phyloP scores from a whole-genome alignment of 2,888 invertebrate species.

The Agonopterix arenella region DNA sequence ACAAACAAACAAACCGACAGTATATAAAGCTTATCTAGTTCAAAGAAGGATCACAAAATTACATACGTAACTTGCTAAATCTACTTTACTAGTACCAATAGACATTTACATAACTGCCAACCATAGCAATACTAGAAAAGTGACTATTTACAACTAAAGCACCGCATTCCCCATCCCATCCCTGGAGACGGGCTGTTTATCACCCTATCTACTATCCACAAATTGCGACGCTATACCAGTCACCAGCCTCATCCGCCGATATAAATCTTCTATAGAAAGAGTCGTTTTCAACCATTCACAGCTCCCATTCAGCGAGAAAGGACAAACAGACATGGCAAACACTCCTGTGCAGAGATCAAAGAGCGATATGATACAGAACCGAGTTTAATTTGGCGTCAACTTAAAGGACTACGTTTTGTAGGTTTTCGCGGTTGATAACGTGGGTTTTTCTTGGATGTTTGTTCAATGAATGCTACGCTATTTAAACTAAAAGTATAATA shows the following conservation, averaged over 20 bases:
- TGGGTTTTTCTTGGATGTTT: no score
- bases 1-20: no score
- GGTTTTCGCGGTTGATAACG: neutral
- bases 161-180: neutral
- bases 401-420: slow-evolving; percentile 32
- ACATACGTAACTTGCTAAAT: no score
- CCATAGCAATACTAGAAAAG: no score
- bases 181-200: slow-evolving; percentile 28
- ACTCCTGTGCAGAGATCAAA: slow-evolving; percentile 64
- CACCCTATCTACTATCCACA: slow-evolving; percentile 65
- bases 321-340: slow-evolving; percentile 63
- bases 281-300: slow-evolving; percentile 48
- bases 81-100: no score
- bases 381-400: slow-evolving; percentile 73
- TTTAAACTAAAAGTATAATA: no score
- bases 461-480: no score
- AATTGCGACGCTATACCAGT: slow-evolving; percentile 64
- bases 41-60: no score
- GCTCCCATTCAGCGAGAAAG: slow-evolving; percentile 50
- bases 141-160: neutral
- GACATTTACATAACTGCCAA: no score
- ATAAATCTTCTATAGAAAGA: slow-evolving; percentile 68
- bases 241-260: slow-evolving; percentile 48
- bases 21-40: no score
- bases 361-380: slow-evolving; percentile 67